Conservation (phyloP, 2,797 vertebrate species). For the Molossus alvarezi region DNA sequence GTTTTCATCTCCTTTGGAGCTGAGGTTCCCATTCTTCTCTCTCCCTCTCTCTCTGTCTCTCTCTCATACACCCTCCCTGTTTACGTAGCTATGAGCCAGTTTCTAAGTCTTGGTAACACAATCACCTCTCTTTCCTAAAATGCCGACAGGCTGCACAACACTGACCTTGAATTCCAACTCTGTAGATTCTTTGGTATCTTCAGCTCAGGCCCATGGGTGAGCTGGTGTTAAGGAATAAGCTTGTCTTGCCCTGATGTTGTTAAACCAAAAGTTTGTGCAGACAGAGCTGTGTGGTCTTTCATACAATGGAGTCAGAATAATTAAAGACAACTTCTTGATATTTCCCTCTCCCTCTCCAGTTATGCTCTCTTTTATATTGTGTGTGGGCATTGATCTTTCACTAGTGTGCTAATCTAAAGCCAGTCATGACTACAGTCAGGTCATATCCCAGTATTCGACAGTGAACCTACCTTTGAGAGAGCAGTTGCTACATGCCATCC, state of each 20-base stretch:
- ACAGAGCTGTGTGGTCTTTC: background rate
- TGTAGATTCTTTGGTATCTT: background rate
- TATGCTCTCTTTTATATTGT: background rate
- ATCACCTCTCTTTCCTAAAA: constrained; percentile 7
- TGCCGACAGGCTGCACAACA: background rate
- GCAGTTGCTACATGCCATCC: background rate
- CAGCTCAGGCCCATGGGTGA: background rate
- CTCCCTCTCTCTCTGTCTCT: background rate
- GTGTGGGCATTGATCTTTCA: background rate
- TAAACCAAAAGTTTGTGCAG: background rate
- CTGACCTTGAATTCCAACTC: background rate
- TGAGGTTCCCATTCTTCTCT: background rate
- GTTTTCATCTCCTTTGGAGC: background rate
- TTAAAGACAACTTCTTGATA: background rate
- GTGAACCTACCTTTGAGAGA: background rate
- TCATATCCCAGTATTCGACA: background rate
- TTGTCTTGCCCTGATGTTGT: background rate
- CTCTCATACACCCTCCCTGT: background rate
- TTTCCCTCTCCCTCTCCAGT: background rate
- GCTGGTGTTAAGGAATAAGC: background rate
- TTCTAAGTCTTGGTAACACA: background rate
- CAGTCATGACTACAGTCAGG: background rate
- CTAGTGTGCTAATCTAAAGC: background rate
- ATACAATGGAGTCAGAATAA: background rate
- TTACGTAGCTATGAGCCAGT: background rate